Evolutionary conservation across 2,888 invertebrate species (phyloP), one percentile per base, ranked within the genome.

Genomic region (Pycnomerus fuliginosus): DNA sequence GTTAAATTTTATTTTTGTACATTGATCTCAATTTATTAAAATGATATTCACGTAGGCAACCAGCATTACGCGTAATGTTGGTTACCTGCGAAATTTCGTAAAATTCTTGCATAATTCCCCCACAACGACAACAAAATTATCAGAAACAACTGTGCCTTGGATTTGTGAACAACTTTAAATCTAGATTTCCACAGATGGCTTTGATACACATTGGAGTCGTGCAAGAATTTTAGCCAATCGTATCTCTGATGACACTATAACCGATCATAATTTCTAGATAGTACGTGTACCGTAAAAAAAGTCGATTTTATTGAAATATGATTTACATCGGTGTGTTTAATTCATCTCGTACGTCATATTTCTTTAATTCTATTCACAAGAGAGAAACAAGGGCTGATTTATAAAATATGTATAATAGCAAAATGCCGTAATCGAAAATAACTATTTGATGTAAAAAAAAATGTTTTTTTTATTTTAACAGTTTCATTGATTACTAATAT

Each of bases 321-420:
- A 60, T 64, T 65, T 63, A 60, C 62, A 53, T 55, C 50, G 52
- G n/a, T n/a, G n/a, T n/a, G n/a, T n/a, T n/a, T n/a, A n/a, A n/a
- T 4, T 25, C 11, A 25, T 25, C 11, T 10, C 65, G 63, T 64
- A 64, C 56, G 61, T 68, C 65, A 66, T 67, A 65, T 67, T 67
- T 68, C 65, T 62, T 65, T 64, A 62, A 62, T 63, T 65, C 56
- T 58, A 61, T 67, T 65, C 61, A 67, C 62, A 69, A 59, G 69
- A 69, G 69, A 69, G 69, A 69, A 68, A 65, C 58, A 69, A 69
- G 69, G 69, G 70, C 69, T 69, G 69, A 69, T 67, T 65, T 67
- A 67, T 65, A 62, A 64, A 62, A 38, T 66, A 62, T 65, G 60
- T 65, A 62, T 59, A 64, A 61, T 58, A 60, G 58, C 52, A 60